Evolutionary conservation across 2,797 vertebrate genomes (phyloP), one percentile per base, ranked within the genome.

Genomic region (Dicrostonyx torquatus): DNA sequence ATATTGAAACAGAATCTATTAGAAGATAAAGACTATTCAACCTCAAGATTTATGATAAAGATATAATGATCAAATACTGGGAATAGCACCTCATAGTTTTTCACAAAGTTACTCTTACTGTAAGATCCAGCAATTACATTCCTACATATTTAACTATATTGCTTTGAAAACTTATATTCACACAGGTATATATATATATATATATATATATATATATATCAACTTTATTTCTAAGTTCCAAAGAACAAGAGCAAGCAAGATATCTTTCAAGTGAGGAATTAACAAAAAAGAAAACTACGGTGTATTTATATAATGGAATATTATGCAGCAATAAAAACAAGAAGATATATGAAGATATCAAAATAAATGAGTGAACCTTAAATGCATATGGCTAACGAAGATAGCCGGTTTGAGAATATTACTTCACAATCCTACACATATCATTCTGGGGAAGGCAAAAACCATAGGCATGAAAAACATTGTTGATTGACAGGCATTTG

Each of bases 121-220:
- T 10, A 15, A 79, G 20, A 88, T 37, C 15, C 64, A 88, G 48
- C 10, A 84, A 37, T 60, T 79, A 12, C 6, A 75, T 22, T 79
- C 31, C 26, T 79, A 84, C 22, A 76, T 55, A 70, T 90, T 77
- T 40, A 87, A 37, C 10, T 50, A 78, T n/a, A 68, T 26, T 77
- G 72, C 83, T 58, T 90, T 90, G 60, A 93, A 93, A 94, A 77
- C 20, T 53, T 89, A 66, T n/a, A 37, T 85, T 88, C 48, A 73
- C 14, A 78, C 20, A 89, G 73, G 66, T 68, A 3, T 87, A 87
- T 83, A 53, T 60, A 45, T 31, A n/a, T n/a, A n/a, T 68, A 3
- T 87, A 87, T 68, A 3, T 87, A 87, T 68, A 3, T 87, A 87
- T 68, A 3, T 87, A 87, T 83, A 53, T 60, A 45, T 31, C 20